Conservation (phyloP, 2,888 invertebrate genomes). For the Linnaemya tessellans region DNA sequence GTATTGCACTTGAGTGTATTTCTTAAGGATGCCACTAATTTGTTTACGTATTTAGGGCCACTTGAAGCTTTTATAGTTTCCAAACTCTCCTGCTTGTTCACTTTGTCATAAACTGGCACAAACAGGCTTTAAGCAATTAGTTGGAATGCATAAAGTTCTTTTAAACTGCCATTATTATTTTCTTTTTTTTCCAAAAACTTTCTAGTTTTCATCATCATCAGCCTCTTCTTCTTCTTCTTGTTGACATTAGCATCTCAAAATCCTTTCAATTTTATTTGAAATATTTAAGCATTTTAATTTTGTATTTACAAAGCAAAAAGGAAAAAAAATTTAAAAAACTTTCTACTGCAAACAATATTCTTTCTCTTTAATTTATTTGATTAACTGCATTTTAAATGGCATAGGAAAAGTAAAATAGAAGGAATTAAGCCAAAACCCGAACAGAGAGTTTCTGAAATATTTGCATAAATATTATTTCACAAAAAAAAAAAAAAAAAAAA, state of each 20-base stretch:
- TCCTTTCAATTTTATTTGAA: conserved; percentile 46
- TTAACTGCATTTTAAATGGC: conserved; percentile 64
- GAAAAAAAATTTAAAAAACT: conserved; percentile 27
- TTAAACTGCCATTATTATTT: conserved; percentile 21
- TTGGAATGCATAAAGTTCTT: conserved; percentile 32
- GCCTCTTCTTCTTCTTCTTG: conserved; percentile 40
- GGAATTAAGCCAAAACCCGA: conserved; percentile 1
- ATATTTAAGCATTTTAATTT: conserved; percentile 37
- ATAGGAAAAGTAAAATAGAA: neutral
- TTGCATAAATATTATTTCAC: conserved; percentile 61
- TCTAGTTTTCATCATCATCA: neutral
- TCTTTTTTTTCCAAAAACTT: neutral
- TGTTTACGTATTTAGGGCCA: neutral
- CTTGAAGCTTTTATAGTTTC: neutral
- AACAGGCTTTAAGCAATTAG: conserved; percentile 52
- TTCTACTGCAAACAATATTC: conserved; percentile 46
- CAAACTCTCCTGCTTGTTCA: neutral
- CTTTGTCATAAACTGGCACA: neutral
- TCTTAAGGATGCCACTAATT: neutral
- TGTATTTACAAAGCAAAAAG: too few species aligned
- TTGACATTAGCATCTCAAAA: conserved; percentile 65
- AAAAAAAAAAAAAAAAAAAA: conserved; percentile 9
- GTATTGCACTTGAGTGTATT: neutral
- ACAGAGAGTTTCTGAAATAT: conserved; percentile 49
- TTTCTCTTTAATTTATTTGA: conserved; percentile 64